Base-by-base conservation (phyloP, 2,797 vertebrate species). In the Acipenser oxyrinchus region DNA sequence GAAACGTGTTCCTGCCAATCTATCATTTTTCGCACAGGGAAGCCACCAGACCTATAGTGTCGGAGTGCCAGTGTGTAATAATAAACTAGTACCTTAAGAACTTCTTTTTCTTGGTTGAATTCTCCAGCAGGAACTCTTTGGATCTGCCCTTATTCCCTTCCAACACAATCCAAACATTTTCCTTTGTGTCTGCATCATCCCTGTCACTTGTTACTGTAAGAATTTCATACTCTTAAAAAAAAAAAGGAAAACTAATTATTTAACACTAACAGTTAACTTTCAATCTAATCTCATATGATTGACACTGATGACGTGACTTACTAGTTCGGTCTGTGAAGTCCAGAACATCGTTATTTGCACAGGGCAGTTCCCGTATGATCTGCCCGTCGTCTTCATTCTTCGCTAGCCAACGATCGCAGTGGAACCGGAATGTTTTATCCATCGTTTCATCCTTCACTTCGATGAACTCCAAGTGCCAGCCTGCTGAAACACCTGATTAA, bases 81-180 rank as follows among this genome's bases (percentile, higher is more conserved):
- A 37, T 37, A 37, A 37, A 37, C 37, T 8, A 82, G 55, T 88
- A 99, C 97, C 89, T 89, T 74, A 90, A 78, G 74, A 99, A 99
- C 69, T 91, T 89, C 75, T 89, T 94, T 76, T 95, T 96, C 80
- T 94, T 96, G 51, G 92, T 89, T 13, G 93, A 93, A 78, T 99
- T 98, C 81, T 99, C 95, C 89, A 99, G 83, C 0, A 94, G 82
- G 66, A 99, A 90, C 78, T 99, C 96, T 78, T 99, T 98, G 1
- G 95, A 99, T 76, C 93, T 84, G 52, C 92, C 91, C 73, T 93
- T 91, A 74, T 84, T 94, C 66, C 96, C 97, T 73, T 99, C 97
- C 15, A 99, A 87, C 74, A 93, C 84, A 69, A 99, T 88, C 91
- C 94, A 97, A 74, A 89, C 83, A 3, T 97, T 98, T 75, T 98